Percentiles rank a stretch among this genome's conserved stretches.
Evolutionary conservation across 2,888 invertebrate species (phyloP).

Genomic region (Augochlorella aurata): DNA sequence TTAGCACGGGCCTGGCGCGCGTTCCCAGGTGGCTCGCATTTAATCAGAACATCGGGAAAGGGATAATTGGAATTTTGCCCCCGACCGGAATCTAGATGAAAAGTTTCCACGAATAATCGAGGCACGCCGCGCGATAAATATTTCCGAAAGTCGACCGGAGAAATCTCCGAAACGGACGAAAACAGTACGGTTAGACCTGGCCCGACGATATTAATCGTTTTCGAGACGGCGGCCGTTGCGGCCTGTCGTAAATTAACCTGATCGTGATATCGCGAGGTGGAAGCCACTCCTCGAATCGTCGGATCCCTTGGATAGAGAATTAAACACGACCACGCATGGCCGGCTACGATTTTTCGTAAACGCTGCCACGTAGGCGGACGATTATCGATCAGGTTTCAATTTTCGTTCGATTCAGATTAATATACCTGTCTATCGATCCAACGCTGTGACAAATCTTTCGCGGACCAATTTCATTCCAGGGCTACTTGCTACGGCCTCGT

Average conservation of each 20-base stretch:
- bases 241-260: slow-evolving; percentile 61
- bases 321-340: neutral
- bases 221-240: slow-evolving; percentile 27
- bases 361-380: slow-evolving; percentile 23
- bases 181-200: slow-evolving; percentile 14
- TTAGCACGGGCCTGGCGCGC: neutral
- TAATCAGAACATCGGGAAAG: neutral
- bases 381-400: neutral
- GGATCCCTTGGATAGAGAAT: slow-evolving; percentile 19
- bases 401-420: slow-evolving; percentile 18
- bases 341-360: neutral
- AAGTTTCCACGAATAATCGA: neutral
- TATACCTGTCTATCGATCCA: neutral
- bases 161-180: slow-evolving; percentile 42
- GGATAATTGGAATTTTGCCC: neutral
- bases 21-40: neutral
- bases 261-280: slow-evolving; percentile 48
- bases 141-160: slow-evolving; percentile 33
- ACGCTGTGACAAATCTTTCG: neutral
- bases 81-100: neutral
- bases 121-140: slow-evolving; percentile 5
- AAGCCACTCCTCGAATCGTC: slow-evolving; percentile 31
- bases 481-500: neutral
- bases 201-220: slow-evolving; percentile 53
- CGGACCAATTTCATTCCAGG: neutral